phyloP scores from a whole-genome alignment of 2,888 invertebrate genomes.

The Tromatobia lineatoria region DNA sequence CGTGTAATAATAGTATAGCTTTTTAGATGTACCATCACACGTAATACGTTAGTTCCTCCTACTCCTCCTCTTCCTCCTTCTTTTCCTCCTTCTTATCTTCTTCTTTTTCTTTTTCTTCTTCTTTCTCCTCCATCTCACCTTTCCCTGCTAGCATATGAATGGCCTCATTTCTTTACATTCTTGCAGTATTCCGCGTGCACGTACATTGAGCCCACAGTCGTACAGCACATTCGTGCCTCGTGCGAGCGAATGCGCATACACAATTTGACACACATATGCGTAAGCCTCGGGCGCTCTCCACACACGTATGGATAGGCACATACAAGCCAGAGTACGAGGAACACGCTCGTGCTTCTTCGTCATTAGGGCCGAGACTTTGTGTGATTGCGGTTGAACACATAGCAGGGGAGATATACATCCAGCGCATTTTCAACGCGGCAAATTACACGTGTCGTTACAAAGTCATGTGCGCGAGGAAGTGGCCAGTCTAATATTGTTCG shows the following conservation, averaged over 20 bases:
- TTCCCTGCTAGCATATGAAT: conserved; percentile 78
- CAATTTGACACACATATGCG: conserved; percentile 35
- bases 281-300: not conserved
- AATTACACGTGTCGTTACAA: conserved; percentile 39
- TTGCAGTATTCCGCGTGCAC: not conserved
- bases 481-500: conserved; percentile 18
- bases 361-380: conserved; percentile 46
- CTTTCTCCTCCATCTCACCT: not conserved
- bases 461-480: conserved; percentile 5
- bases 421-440: not conserved
- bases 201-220: not conserved
- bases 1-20: conserved; percentile 16
- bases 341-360: conserved; percentile 57
- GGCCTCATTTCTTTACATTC: conserved; percentile 75
- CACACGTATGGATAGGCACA: not conserved
- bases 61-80: conserved; percentile 34
- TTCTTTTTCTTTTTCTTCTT: conserved; percentile 35
- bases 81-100: conserved; percentile 40
- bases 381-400: not conserved
- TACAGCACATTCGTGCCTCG: conserved; percentile 2
- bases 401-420: not conserved
- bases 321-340: conserved; percentile 1
- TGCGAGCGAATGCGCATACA: conserved; percentile 20
- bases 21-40: not conserved
- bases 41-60: conserved; percentile 29